Base-by-base conservation (phyloP, 2,113 vertebrate genomes). In the Syngnathus floridae region DNA sequence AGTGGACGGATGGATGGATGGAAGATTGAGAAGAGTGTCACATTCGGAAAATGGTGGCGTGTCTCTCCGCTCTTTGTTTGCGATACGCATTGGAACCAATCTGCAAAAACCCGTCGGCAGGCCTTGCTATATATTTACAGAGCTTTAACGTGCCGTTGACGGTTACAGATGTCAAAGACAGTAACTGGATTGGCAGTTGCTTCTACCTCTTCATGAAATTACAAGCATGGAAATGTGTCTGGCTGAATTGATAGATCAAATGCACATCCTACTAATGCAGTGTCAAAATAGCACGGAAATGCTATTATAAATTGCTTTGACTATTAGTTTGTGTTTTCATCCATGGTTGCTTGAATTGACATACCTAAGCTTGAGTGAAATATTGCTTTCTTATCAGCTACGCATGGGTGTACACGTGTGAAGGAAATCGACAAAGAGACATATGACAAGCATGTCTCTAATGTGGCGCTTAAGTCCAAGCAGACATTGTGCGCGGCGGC, bases 391-490 rank as follows among this genome's bases (percentile, higher is more conserved):
- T 26, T 51, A 52, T 52, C 35, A 26, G 38, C 48, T 12, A 21
- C 35, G 61, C 43, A 31, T 35, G 61, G 40, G 21, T 54, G 59
- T 56, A n/a, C 40, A 41, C 46, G 26, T 70, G n/a, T 38, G 52
- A 26, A 56, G 55, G 56, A 51, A 54, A 36, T 48, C 26, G 66
- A 63, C 26, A 56, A 48, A 59, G 62, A 60, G 36, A 17, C n/a
- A 60, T 40, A 43, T 6, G 58, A 61, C 41, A 68, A 36, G 67
- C 56, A 66, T 72, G 60, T 55, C 43, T 40, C 57, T 43, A 35
- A 51, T 69, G 68, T 59, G 31, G 40, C 75, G 64, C 56, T 3
- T 7, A 64, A 80, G 61, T 76, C 66, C 52, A 14, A 72, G 69
- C 71, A 67, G 64, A 72, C 63, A 55, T 67, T 57, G 56, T 21